These are phyloP conservation scores for Harpegnathos saltator DNA, from an alignment of 1,140 invertebrate species.

Conservation along the genomic window DNA sequence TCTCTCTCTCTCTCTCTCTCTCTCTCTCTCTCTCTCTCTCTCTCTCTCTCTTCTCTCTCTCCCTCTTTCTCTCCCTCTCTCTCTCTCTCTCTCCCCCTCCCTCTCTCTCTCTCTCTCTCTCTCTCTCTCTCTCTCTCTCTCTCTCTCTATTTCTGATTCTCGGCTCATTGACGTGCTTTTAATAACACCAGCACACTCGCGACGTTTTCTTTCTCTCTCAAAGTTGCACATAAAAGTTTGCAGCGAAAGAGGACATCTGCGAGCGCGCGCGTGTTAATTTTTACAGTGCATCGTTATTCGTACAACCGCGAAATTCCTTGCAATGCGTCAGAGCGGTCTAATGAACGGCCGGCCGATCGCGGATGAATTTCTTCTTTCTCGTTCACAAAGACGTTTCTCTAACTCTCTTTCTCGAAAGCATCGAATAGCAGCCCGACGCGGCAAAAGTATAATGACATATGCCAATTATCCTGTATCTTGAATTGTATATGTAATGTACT, in stretches of 20 bases:
- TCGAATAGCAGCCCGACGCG: not conserved
- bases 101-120: no score
- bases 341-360: not conserved
- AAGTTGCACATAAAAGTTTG: conserved; percentile 10
- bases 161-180: conserved; percentile 29
- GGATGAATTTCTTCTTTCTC: not conserved
- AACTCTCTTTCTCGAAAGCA: not conserved
- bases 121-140: conserved; percentile 17
- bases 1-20: no score
- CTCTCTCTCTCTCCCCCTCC: not conserved
- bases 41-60: conserved; percentile 31
- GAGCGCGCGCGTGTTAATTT: conserved; percentile 9
- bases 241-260: conserved; percentile 1
- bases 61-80: conserved; percentile 66
- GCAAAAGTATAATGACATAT: no score
- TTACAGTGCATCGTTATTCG: not conserved
- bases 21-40: conserved; percentile 3
- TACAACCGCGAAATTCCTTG: conserved; percentile 1
- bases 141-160: conserved; percentile 14
- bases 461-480: no score
- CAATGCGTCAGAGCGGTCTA: not conserved
- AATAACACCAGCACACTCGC: conserved; percentile 14
- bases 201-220: conserved; percentile 16
- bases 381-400: not conserved
- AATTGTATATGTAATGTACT: no score